A percentile compares a stretch with the other conserved stretches of the same genome.
Conservation (phyloP, 2,888 invertebrate genomes). For the Horisme vitalbata region DNA sequence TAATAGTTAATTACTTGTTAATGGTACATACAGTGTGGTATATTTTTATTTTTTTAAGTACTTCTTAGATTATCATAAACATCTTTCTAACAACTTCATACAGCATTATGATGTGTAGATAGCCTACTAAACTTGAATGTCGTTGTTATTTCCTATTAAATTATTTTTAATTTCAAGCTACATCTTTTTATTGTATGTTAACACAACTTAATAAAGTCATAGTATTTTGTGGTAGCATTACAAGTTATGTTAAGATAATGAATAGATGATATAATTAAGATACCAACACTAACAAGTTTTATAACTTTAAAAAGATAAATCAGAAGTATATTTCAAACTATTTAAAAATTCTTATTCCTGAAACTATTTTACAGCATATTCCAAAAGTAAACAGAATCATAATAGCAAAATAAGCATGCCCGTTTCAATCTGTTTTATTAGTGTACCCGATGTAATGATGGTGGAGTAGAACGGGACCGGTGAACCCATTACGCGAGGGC, state of each 20-base stretch:
- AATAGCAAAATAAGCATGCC: constrained; percentile 27
- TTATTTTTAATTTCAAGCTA: constrained; percentile 1
- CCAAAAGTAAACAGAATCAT: too few relatives aligned
- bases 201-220: constrained; percentile 16
- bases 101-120: background rate
- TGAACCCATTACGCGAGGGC: constrained; percentile 63
- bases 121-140: background rate
- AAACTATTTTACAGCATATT: too few relatives aligned
- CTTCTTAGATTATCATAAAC: too few relatives aligned
- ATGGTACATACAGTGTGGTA: too few relatives aligned
- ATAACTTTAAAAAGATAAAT: constrained; percentile 7
- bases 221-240: constrained; percentile 16
- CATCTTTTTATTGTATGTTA: constrained; percentile 26
- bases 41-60: too few relatives aligned
- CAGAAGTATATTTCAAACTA: too few relatives aligned
- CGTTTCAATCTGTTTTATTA: constrained; percentile 44
- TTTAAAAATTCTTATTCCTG: too few relatives aligned
- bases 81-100: background rate
- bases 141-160: constrained; percentile 11
- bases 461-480: constrained; percentile 55
- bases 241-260: constrained; percentile 32
- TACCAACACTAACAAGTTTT: constrained; percentile 9
- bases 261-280: constrained; percentile 14
- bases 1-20: too few relatives aligned
- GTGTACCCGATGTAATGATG: constrained; percentile 47